A percentile compares a stretch with the other conserved stretches of the same genome.
phyloP scores from a whole-genome alignment of 2,797 vertebrate genomes.

The Onychomys leucogaster region DNA sequence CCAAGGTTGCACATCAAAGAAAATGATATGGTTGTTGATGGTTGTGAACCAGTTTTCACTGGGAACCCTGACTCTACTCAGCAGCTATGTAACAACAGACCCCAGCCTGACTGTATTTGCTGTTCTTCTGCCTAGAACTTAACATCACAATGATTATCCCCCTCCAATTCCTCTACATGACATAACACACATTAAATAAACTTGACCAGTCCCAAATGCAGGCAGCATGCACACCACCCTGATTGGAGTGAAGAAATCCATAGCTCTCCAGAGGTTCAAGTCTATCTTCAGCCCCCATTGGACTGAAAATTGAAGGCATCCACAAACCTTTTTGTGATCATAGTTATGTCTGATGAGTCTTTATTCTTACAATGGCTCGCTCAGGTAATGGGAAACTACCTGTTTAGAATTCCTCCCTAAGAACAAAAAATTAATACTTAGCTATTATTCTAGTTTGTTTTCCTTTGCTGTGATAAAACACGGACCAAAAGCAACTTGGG shows the following conservation, averaged over 20 bases:
- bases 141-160: neutral
- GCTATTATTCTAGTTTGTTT: neutral
- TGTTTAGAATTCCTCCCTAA: rapidly evolving
- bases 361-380: neutral
- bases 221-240: neutral
- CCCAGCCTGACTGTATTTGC: neutral
- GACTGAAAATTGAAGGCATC: neutral
- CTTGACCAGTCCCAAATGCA: neutral
- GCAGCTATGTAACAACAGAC: neutral
- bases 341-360: too few relatives aligned
- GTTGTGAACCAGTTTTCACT: neutral
- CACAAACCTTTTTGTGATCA: neutral
- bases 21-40: neutral
- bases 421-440: neutral
- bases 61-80: neutral
- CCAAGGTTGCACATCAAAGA: neutral
- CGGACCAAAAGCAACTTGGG: neutral
- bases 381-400: neutral
- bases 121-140: neutral
- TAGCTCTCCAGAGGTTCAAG: neutral
- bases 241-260: neutral
- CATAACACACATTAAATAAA: neutral
- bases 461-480: neutral
- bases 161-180: too few relatives aligned
- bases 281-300: rapidly evolving